Evolutionary conservation across 2,113 vertebrate genomes (phyloP), one percentile per base, ranked within the genome.

Genomic region (Siniperca chuatsi): DNA sequence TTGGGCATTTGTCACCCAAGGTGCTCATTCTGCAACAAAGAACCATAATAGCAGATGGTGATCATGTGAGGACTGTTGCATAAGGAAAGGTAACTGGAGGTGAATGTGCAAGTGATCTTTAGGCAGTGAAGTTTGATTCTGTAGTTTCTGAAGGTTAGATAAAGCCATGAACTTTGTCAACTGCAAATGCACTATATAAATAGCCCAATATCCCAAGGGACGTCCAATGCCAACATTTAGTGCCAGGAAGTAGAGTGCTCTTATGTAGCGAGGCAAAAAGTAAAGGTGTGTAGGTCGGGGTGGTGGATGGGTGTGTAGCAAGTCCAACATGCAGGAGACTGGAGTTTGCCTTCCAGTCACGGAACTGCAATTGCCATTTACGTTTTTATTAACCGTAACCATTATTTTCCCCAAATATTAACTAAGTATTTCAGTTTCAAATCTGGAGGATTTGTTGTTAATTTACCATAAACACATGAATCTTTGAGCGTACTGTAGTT

Each of bases 21-120:
- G 72, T 79, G 78, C 61, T 80, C 70, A 79, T 77, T 75, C 40
- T 79, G 83, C 71, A 71, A 54, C 83, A 65, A n/a, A 64, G n/a
- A 82, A 66, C 62, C 25, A 33, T 54, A 29, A 54, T 37, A 86
- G 81, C 93, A 92, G 88, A 79, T 92, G 92, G 91, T 25, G 81
- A 57, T 46, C 3, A 69, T 48, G 25, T 37, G 46, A 66, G 16
- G 48, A n/a, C 21, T 60, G 54, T 76, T 77, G 74, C 77, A 61
- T 66, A 50, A 86, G 13, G 48, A 55, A 68, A 73, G 37, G 57
- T 75, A 21, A 68, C n/a, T 5, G 75, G 50, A 82, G 73, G 69
- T 68, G 7, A 81, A 35, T 9, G 35, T 29, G 37, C 11, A n/a
- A 40, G 16, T 76, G 50, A 68, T 55, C 16, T 77, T 20, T 12